A percentile compares a stretch with the other conserved stretches of the same genome.
These are phyloP conservation scores for Lydus trimaculatus DNA, from an alignment of 2,888 invertebrate species.

Conservation along the genomic window DNA sequence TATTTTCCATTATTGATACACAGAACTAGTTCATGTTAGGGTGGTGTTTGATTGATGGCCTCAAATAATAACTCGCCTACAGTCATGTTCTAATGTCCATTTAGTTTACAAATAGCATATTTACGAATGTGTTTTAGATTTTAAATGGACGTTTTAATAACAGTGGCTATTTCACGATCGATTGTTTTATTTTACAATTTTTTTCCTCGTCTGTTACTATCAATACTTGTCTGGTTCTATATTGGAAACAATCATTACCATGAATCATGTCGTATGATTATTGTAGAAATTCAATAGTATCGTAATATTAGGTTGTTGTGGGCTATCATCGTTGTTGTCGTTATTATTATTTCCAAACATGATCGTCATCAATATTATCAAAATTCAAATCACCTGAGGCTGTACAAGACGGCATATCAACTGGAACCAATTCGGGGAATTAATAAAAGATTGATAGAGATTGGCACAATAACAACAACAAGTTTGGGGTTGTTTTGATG, in stretches of 20 bases:
- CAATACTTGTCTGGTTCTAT: neutral
- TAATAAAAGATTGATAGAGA: neutral
- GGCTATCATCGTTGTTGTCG: neutral
- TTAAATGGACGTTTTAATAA: neutral
- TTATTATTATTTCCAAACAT: neutral
- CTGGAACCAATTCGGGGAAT: neutral
- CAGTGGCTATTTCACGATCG: neutral
- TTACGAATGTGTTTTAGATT: neutral
- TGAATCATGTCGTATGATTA: neutral
- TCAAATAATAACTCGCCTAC: neutral
- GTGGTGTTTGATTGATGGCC: slow-evolving; percentile 4
- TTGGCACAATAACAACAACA: slow-evolving; percentile 1
- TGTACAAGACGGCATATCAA: neutral
- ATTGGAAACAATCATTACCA: neutral
- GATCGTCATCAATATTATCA: slow-evolving; percentile 6
- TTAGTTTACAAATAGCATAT: neutral
- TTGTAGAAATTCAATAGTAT: too few species aligned
- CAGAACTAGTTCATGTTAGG: neutral
- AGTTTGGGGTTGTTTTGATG: slow-evolving; percentile 2
- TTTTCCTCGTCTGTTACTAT: neutral
- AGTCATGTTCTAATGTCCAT: neutral
- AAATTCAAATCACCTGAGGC: slow-evolving; percentile 6
- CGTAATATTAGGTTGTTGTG: neutral
- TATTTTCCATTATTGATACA: neutral
- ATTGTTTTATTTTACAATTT: neutral